Percentiles rank a stretch among this genome's conserved stretches.
phyloP scores from a whole-genome alignment of 2,888 invertebrate species.

The Apamea anceps region DNA sequence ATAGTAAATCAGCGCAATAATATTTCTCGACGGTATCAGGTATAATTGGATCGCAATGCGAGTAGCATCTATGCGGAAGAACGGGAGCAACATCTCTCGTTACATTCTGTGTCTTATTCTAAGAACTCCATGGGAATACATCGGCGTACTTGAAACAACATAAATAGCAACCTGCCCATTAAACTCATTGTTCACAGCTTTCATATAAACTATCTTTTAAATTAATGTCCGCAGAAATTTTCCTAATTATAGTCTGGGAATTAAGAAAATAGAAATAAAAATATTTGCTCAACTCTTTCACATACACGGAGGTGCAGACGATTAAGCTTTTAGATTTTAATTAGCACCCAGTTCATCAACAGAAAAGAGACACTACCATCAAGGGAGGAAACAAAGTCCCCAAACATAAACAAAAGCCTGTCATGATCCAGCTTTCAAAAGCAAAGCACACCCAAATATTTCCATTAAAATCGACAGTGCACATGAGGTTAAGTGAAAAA shows the following conservation, averaged over 20 bases:
- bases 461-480: constrained; percentile 74
- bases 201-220: constrained; percentile 53
- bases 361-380: not conserved
- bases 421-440: constrained; percentile 48
- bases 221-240: constrained; percentile 57
- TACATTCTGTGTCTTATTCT: constrained; percentile 88
- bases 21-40: constrained; percentile 86
- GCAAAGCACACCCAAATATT: constrained; percentile 67
- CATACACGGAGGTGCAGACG: constrained; percentile 23
- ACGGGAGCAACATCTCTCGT: constrained; percentile 85
- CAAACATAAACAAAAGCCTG: constrained; percentile 43
- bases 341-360: not conserved
- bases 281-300: constrained; percentile 59
- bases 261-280: constrained; percentile 44
- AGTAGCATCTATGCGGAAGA: constrained; percentile 88
- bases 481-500: constrained; percentile 83
- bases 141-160: constrained; percentile 51
- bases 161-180: constrained; percentile 51
- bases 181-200: constrained; percentile 59
- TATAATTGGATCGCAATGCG: constrained; percentile 89
- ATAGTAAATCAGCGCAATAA: constrained; percentile 83
- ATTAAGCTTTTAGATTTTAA: constrained; percentile 27
- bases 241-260: constrained; percentile 60
- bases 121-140: constrained; percentile 87
- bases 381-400: not conserved